phyloP scores from a whole-genome alignment of 2,797 vertebrate species.

The Manis pentadactyla region DNA sequence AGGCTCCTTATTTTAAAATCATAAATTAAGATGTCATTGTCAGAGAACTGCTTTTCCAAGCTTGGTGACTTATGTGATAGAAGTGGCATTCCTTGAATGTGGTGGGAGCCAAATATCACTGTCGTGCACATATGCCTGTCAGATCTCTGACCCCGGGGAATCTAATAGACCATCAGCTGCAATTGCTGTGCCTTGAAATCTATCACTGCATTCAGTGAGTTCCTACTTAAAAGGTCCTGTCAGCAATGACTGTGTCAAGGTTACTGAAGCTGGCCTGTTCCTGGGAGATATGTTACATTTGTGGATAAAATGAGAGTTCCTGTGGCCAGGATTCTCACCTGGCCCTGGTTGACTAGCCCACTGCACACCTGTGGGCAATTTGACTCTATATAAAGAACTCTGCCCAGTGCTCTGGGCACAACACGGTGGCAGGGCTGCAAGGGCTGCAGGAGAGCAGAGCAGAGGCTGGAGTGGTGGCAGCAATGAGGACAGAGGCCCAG shows the following conservation, averaged over 20 bases:
- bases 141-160: neutral
- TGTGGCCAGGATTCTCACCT: too few species aligned
- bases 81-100: neutral
- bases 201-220: neutral
- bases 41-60: neutral
- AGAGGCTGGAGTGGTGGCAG: too few species aligned
- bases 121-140: neutral
- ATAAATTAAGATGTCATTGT: neutral
- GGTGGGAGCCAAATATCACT: neutral
- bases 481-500: too few species aligned
- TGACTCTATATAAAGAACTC: too few species aligned
- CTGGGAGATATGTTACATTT: neutral
- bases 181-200: neutral
- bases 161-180: accelerated
- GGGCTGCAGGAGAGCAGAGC: too few species aligned
- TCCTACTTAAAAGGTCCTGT: neutral
- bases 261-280: neutral
- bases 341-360: too few species aligned
- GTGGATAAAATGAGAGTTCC: too few species aligned
- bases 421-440: too few species aligned
- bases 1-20: neutral
- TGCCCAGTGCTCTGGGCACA: too few species aligned
- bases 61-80: too few species aligned
- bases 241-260: neutral
- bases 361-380: too few species aligned